A percentile compares a stretch with the other conserved stretches of the same genome.
These are phyloP conservation scores for Nymphicus hollandicus DNA, from an alignment of 2,113 vertebrate species.

Conservation along the genomic window DNA sequence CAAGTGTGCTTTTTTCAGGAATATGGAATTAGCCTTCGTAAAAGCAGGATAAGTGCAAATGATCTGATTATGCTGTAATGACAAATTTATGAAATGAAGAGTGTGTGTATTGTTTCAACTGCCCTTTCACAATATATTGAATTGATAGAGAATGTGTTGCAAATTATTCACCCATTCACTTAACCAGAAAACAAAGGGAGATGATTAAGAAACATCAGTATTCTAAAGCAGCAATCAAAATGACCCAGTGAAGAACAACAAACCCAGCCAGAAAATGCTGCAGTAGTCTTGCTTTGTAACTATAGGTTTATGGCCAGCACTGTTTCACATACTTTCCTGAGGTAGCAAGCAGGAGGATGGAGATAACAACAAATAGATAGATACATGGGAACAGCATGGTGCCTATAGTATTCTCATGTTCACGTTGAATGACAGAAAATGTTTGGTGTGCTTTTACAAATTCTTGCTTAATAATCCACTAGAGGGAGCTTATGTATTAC, in stretches of 20 bases:
- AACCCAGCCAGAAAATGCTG: not conserved
- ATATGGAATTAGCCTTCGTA: not conserved
- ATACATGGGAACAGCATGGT: not conserved
- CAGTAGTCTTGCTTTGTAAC: not conserved
- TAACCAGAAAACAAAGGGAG: conserved; percentile 52
- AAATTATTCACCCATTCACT: conserved; percentile 22
- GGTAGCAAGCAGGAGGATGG: not conserved
- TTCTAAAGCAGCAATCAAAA: conserved; percentile 30
- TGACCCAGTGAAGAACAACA: conserved; percentile 2
- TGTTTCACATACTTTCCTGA: not conserved
- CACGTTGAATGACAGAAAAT: not conserved
- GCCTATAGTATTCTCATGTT: not conserved
- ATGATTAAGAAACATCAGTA: conserved; percentile 56
- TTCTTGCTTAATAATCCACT: conserved; percentile 28
- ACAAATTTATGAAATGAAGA: not conserved
- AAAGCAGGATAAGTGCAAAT: not conserved
- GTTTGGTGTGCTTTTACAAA: not conserved
- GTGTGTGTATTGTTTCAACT: not conserved
- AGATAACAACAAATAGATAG: not conserved
- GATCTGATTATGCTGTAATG: not conserved
- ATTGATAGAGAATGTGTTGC: not conserved
- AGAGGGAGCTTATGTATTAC: conserved; percentile 62
- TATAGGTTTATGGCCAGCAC: not conserved
- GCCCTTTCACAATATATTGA: not conserved
- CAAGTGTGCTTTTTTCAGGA: not conserved